Evolutionary conservation across 1,140 invertebrate genomes (phyloP).

Genomic region (Drosophila miranda): DNA sequence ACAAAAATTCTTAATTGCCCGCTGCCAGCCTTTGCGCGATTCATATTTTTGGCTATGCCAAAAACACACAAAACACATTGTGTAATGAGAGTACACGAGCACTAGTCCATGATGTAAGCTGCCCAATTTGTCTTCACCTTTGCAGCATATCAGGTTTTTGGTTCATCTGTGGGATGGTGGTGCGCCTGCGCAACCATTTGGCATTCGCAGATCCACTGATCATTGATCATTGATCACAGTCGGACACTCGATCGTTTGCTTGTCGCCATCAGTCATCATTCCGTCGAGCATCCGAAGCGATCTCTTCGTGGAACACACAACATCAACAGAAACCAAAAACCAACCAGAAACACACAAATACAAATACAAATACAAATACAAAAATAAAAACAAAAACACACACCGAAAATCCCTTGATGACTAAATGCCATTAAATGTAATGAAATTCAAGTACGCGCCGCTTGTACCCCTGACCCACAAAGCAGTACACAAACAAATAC

Average conservation of each 20-base stretch:
- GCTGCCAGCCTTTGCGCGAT: slow-evolving; percentile 45
- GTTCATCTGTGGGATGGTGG: background rate
- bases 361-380: no score
- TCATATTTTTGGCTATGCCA: slow-evolving; percentile 25
- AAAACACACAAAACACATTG: background rate
- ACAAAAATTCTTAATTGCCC: slow-evolving; percentile 70
- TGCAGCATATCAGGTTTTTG: slow-evolving; percentile 54
- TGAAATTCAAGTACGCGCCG: slow-evolving; percentile 67
- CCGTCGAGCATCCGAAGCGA: background rate
- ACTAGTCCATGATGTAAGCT: slow-evolving; percentile 63
- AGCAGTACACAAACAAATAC: slow-evolving; percentile 11
- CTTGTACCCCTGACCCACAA: slow-evolving; percentile 71
- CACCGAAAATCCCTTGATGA: slow-evolving; percentile 54
- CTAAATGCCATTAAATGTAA: slow-evolving; percentile 76
- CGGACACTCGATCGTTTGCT: slow-evolving; percentile 28
- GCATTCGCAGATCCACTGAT: slow-evolving; percentile 11
- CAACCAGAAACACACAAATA: background rate
- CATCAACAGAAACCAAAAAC: background rate
- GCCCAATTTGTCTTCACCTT: slow-evolving; percentile 74
- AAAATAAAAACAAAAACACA: no score
- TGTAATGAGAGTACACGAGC: no score
- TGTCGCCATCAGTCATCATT: slow-evolving; percentile 39
- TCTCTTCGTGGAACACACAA: slow-evolving; percentile 3
- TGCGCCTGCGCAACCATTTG: slow-evolving; percentile 46
- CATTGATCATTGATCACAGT: background rate